Base-by-base conservation (phyloP, 2,797 vertebrate species). In the Alexandromys oeconomus region DNA sequence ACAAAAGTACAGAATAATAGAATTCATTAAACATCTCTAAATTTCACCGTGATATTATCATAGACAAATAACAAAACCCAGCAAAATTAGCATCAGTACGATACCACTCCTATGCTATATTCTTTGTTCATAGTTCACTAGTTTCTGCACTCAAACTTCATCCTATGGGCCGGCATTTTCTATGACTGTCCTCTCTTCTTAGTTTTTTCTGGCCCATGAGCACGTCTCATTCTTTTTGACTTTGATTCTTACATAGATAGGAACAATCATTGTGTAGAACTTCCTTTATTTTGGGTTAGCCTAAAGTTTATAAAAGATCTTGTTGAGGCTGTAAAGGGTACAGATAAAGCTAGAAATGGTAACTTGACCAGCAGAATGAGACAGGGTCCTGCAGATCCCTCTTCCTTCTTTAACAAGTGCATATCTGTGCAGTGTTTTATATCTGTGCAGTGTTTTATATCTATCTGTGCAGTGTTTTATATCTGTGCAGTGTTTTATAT, bases 71-170 rank as follows among this genome's bases (percentile, higher is more conserved):
- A 11, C 27, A 9, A 15, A 73, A 25, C 34, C 59, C 43, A 25
- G 40, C 54, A n/a, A 31, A 4, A 0, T n/a, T 8, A 31, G 25
- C 21, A 14, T 34, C 40, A 15, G 11, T 3, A 11, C 9, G 1
- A 0, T 31, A 4, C 43, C 29, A 0, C 37, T 29, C 15, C 37
- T 31, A 0, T 9, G 2, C 21, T 43, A 0, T 17, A 2, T 9
- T 46, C 43, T 51, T 34, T 34, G 3, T 23, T 89, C 46, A 0
- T 7, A 2, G 21, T 31, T n/a, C 9, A 4, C 21, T 40, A 9
- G 7, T 29, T 67, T 74, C 40, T 34, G n/a, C 54, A 12, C 6
- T 86, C 29, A 34, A 10, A 61, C 2, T 88, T 61, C 31, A 23
- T 5, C 27, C 1, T 51, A 2, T 27, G 17, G 19, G 1, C 63